phyloP scores from a whole-genome alignment of 2,888 invertebrate genomes.

The Dione juno region DNA sequence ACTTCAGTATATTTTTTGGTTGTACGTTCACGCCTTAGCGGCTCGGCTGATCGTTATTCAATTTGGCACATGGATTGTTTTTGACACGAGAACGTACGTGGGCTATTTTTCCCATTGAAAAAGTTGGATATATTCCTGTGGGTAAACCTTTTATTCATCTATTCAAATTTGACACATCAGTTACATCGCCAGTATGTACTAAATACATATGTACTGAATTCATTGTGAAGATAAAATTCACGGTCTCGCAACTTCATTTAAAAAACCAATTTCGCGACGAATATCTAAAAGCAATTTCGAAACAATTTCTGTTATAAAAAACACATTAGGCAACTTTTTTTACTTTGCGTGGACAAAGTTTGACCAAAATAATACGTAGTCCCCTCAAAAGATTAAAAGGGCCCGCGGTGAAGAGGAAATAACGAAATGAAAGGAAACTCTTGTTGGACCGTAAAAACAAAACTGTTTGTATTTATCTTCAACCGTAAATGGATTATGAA shows the following conservation, averaged over 20 bases:
- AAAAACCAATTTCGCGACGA: conserved; percentile 29
- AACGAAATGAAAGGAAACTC: conserved; percentile 44
- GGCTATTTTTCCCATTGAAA: conserved; percentile 15
- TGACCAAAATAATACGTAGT: conserved; percentile 39
- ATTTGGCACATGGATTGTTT: conserved; percentile 20
- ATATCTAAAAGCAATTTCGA: conserved; percentile 43
- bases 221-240: background rate
- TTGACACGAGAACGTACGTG: conserved; percentile 14
- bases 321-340: conserved; percentile 47
- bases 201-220: background rate
- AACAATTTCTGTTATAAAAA: conserved; percentile 46
- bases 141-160: conserved; percentile 10
- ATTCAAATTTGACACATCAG: conserved; percentile 1
- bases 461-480: conserved; percentile 18
- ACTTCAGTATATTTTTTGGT: conserved; percentile 9
- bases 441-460: conserved; percentile 28
- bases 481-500: background rate
- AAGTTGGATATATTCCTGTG: conserved; percentile 7
- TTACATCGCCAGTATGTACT: background rate
- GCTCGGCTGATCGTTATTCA: conserved; percentile 20
- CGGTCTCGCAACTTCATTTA: conserved; percentile 1
- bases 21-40: conserved; percentile 6
- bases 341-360: conserved; percentile 41
- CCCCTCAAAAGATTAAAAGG: conserved; percentile 45
- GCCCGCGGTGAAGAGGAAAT: conserved; percentile 41